Evolutionary conservation across 2,797 vertebrate species (phyloP).

Genomic region (Podarcis siculus): DNA sequence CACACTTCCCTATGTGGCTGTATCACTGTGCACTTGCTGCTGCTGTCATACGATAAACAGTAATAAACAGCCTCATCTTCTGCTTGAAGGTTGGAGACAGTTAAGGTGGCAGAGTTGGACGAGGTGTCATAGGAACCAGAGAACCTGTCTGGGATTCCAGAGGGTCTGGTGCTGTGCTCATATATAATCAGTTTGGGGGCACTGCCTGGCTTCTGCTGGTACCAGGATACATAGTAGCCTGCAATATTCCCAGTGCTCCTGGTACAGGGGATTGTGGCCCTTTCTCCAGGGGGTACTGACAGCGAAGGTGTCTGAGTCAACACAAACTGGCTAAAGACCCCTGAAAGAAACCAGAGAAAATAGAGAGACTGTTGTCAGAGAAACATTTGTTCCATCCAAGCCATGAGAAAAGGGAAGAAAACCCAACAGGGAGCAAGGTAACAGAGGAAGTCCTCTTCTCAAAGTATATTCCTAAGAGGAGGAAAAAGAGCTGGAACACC

Average conservation of each 20-base stretch:
- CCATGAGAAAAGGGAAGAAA: too few relatives aligned
- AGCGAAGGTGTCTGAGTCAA: background rate
- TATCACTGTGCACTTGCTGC: background rate
- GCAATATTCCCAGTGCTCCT: background rate
- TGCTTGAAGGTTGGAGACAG: background rate
- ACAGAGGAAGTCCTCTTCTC: too few relatives aligned
- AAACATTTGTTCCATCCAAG: too few relatives aligned
- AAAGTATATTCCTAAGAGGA: too few relatives aligned
- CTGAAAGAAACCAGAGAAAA: background rate
- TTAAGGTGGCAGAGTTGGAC: background rate
- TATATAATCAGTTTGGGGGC: background rate
- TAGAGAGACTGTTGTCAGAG: too few relatives aligned
- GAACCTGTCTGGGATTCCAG: background rate
- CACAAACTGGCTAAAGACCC: background rate
- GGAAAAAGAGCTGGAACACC: too few relatives aligned
- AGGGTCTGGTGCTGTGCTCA: rapidly evolving
- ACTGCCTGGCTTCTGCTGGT: background rate
- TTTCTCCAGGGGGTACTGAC: background rate
- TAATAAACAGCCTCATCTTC: conserved; percentile 23
- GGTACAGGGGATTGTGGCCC: background rate
- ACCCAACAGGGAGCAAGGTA: too few relatives aligned
- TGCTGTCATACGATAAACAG: background rate
- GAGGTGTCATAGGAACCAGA: background rate
- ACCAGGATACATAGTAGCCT: background rate
- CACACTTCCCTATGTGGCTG: background rate